A percentile compares a stretch with the other conserved stretches of the same genome.
These are phyloP conservation scores for Apostichopus parvimensis DNA, from an alignment of 35 echinoderm and acorn worm species.

Conservation along the genomic window DNA sequence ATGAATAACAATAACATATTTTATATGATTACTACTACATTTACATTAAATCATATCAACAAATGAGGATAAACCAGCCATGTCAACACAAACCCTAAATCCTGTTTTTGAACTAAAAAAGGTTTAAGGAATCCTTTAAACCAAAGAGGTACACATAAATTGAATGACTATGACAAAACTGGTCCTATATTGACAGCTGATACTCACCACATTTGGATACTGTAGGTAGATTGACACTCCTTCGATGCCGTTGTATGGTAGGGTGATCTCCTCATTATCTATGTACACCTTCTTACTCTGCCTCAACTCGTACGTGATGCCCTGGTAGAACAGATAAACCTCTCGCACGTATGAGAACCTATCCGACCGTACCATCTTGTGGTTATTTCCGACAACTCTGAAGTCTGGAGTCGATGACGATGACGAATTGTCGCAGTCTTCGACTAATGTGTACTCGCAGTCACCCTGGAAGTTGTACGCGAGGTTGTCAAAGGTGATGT, in stretches of 20 bases:
- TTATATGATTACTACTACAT: too few species aligned
- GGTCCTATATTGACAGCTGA: not conserved
- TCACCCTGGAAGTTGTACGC: conserved; percentile 67
- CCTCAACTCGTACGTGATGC: conserved; percentile 16
- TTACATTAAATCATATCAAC: too few species aligned
- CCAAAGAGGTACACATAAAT: too few species aligned
- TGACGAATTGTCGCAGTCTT: conserved; percentile 32
- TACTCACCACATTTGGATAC: conserved; percentile 41
- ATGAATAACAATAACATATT: too few species aligned
- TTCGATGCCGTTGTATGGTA: conserved; percentile 3
- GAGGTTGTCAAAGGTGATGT: conserved; percentile 63
- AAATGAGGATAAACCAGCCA: too few species aligned
- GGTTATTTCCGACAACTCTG: conserved; percentile 37
- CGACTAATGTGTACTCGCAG: conserved; percentile 69
- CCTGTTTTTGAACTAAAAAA: too few species aligned
- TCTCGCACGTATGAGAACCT: conserved; percentile 51
- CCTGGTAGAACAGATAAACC: conserved; percentile 47
- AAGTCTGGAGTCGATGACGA: not conserved
- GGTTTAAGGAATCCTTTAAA: too few species aligned
- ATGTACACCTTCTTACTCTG: conserved; percentile 17
- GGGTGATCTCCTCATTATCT: not conserved
- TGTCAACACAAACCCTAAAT: not conserved
- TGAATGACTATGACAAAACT: too few species aligned
- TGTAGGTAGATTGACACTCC: conserved; percentile 32
- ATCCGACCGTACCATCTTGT: conserved; percentile 36